Conservation (phyloP, 2,797 vertebrate genomes). For the Picus viridis region DNA sequence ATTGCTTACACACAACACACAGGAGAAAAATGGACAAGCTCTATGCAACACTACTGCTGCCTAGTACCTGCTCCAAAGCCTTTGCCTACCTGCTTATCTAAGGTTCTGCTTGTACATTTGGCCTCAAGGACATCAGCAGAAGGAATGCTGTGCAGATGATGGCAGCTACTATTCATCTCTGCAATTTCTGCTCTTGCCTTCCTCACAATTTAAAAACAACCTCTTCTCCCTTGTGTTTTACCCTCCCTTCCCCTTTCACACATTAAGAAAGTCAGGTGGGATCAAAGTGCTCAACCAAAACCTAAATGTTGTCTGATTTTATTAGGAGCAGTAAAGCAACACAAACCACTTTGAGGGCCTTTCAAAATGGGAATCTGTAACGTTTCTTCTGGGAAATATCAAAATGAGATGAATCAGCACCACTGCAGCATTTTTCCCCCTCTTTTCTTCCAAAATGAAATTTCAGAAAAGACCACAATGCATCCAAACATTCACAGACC, state of each 20-base stretch:
- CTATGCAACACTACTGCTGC: not conserved
- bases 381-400: not conserved
- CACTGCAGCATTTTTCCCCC: not conserved
- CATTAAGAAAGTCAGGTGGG: not conserved
- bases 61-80: not conserved
- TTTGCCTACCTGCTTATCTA: not conserved
- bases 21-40: not conserved
- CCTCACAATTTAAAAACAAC: not conserved
- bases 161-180: not conserved
- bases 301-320: slow-evolving; percentile 34
- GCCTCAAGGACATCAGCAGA: not conserved
- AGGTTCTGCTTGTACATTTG: not conserved
- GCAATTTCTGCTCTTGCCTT: not conserved
- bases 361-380: slow-evolving; percentile 2
- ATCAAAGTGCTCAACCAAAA: slow-evolving; percentile 7
- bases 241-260: not conserved
- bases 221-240: fast-evolving
- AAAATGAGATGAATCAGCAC: slow-evolving; percentile 17
- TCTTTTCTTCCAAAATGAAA: not conserved
- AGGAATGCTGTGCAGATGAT: not conserved
- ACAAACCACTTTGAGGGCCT: not conserved
- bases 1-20: not conserved
- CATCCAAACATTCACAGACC: not conserved
- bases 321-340: slow-evolving; percentile 12
- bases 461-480: not conserved